phyloP scores from a whole-genome alignment of 2,113 vertebrate genomes.

The Menura novaehollandiae region DNA sequence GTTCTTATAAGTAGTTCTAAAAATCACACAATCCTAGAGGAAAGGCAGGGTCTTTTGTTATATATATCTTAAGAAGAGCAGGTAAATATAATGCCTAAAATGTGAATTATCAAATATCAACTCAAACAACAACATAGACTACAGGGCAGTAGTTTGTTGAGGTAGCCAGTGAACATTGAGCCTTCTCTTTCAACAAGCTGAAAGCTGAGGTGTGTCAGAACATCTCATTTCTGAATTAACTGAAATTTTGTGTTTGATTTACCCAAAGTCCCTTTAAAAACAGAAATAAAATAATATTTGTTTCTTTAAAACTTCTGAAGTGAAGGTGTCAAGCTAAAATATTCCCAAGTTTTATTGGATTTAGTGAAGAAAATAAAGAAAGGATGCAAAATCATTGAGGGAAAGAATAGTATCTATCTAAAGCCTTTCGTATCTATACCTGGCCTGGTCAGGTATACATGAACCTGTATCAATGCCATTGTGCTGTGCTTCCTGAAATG shows the following conservation, averaged over 20 bases:
- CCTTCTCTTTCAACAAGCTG: not conserved
- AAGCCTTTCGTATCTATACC: not conserved
- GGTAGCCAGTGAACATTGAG: not conserved
- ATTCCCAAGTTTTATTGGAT: not conserved
- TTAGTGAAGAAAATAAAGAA: not conserved
- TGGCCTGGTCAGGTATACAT: not conserved
- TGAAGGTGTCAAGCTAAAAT: not conserved
- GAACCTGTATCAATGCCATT: not conserved
- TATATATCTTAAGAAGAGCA: not conserved
- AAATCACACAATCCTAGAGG: not conserved
- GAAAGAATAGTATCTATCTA: not conserved
- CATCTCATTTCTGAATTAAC: not conserved
- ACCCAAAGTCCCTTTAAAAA: not conserved
- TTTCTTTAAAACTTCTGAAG: not conserved
- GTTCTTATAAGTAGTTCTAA: conserved; percentile 14
- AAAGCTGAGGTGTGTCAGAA: not conserved
- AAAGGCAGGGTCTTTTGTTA: not conserved
- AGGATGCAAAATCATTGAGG: not conserved
- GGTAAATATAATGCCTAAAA: not conserved
- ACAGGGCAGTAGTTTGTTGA: not conserved
- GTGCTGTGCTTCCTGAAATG: not conserved
- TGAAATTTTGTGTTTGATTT: not conserved
- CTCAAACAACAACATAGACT: not conserved
- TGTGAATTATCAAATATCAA: not conserved
- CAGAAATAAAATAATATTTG: accelerated